These are phyloP conservation scores for Drosophila trichaetosa DNA, from an alignment of 2,888 invertebrate species.

Conservation along the genomic window DNA sequence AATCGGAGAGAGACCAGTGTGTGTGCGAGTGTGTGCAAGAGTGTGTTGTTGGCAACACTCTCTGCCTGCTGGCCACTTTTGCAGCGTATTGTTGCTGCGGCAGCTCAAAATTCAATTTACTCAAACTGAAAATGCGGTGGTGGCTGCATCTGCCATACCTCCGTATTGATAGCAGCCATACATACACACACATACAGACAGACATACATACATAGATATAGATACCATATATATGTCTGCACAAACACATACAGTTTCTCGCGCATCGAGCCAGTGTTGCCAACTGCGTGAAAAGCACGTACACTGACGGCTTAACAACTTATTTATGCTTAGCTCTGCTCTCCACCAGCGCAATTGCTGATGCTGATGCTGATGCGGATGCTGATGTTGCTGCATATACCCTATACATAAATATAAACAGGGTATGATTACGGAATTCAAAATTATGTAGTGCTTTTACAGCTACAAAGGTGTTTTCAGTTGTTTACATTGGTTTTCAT, in stretches of 20 bases:
- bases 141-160: slow-evolving; percentile 50
- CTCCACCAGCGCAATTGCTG: slow-evolving; percentile 26
- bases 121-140: slow-evolving; percentile 68
- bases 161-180: slow-evolving; percentile 54
- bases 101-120: slow-evolving; percentile 72
- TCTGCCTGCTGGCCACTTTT: slow-evolving; percentile 18
- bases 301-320: slow-evolving; percentile 77
- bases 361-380: slow-evolving; percentile 20
- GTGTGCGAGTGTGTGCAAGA: slow-evolving; percentile 3
- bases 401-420: slow-evolving; percentile 13
- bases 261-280: slow-evolving; percentile 54
- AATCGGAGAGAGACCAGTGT: slow-evolving; percentile 54
- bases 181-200: slow-evolving; percentile 11
- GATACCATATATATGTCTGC: neutral
- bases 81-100: slow-evolving; percentile 36
- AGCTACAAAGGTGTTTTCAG: neutral
- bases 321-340: slow-evolving; percentile 75
- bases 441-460: neutral
- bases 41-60: slow-evolving; percentile 53
- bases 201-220: slow-evolving; percentile 15
- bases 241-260: neutral
- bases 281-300: slow-evolving; percentile 69
- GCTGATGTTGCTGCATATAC: slow-evolving; percentile 30
- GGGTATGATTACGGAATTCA: neutral
- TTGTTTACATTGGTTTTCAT: neutral